phyloP scores from a whole-genome alignment of 2,113 vertebrate species.

The Boleophthalmus pectinirostris region DNA sequence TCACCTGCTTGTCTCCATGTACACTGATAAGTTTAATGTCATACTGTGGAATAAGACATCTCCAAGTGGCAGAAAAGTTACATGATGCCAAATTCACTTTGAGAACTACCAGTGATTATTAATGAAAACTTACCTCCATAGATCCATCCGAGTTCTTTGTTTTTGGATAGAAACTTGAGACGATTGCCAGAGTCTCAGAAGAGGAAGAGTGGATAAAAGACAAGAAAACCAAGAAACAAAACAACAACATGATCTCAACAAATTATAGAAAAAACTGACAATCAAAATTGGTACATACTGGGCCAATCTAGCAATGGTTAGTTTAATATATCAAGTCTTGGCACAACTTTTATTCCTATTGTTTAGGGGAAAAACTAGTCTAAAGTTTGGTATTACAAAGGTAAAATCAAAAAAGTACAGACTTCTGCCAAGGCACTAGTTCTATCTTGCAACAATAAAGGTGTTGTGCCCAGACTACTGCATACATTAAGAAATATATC shows the following conservation, averaged over 20 bases:
- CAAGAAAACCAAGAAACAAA: neutral
- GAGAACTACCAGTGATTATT: too few relatives aligned
- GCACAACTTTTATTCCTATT: too few relatives aligned
- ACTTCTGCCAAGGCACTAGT: too few relatives aligned
- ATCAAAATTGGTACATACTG: neutral
- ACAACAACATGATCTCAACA: neutral
- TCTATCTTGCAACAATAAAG: neutral
- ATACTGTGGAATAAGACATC: too few relatives aligned
- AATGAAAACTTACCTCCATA: neutral
- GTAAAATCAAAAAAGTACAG: too few relatives aligned
- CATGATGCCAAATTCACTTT: too few relatives aligned
- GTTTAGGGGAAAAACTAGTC: neutral
- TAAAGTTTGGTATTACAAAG: neutral
- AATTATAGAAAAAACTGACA: neutral
- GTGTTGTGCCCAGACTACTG: neutral
- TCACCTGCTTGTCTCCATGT: too few relatives aligned
- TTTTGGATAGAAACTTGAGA: neutral
- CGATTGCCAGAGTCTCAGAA: neutral
- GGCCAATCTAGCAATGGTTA: too few relatives aligned
- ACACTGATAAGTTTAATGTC: too few relatives aligned
- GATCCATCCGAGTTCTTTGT: neutral
- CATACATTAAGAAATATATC: too few relatives aligned
- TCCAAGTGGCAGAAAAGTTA: too few relatives aligned
- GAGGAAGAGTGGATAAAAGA: neutral
- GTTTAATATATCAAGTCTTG: too few relatives aligned